Base-by-base conservation (phyloP, 2,797 vertebrate genomes). In the Cirrhinus molitorella region DNA sequence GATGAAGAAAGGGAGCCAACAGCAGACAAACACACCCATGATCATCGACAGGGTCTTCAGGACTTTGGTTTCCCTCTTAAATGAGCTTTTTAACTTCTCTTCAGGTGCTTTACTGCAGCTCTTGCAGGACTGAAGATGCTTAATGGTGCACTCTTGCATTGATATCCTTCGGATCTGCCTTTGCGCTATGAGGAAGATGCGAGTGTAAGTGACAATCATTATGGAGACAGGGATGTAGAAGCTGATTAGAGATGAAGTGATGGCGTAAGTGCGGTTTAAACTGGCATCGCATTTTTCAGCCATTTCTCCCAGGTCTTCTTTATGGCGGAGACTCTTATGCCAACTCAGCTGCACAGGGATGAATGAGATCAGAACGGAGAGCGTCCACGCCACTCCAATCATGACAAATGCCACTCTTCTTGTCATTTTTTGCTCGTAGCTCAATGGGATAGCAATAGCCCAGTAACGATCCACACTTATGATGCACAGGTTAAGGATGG, bases 161-260 rank as follows among this genome's bases (percentile, higher is more conserved):
- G 94, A 94, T 72, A 96, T 94, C 49, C 94, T 92, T 21, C 94
- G 85, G 67, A 96, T 95, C 45, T 96, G 96, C 31, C 76, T 94
- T 83, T 92, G 95, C 0, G 95, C 94, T 6, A 95, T 92, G 71
- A 87, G 85, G 89, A 94, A 96, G 37, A 96, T 96, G 47, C 94
- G 88, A 16, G 94, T 94, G 88, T 96, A 96, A 0, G 96, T 96
- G 4, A 91, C 94, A 2, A 96, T 89, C 95, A 95, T 96, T 88
- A 96, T 92, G 4, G 93, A 91, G 1, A 96, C 94, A 0, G 96
- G 96, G 76, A 96, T 95, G 89, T 96, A 96, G 90, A 97, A 96
- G 74, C 82, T 83, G 74, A 83, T 71, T 16, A 83, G 53, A 61
- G 82, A 83, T 25, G 82, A 97, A 0, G 94, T 93, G 88, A 96